Percentiles rank a stretch among this genome's conserved stretches.
phyloP scores from a whole-genome alignment of 30 jellyfish, hydroid and myxozoan species.

The Catostylus mosaicus region DNA sequence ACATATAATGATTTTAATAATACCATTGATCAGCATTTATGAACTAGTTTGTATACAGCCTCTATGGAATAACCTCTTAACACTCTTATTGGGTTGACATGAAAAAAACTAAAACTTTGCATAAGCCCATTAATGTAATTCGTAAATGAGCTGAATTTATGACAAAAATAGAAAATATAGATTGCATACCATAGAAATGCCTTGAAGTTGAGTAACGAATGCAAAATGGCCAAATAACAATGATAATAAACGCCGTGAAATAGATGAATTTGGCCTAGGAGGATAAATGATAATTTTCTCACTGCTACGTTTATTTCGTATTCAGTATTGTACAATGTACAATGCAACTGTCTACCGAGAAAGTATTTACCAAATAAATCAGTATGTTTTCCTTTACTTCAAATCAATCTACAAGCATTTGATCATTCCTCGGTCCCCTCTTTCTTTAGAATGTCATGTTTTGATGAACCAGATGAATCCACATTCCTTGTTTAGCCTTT shows the following conservation, averaged over 20 bases:
- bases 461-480: too few relatives aligned
- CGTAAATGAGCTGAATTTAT: too few relatives aligned
- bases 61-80: too few relatives aligned
- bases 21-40: too few relatives aligned
- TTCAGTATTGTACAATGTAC: not conserved
- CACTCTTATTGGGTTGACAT: too few relatives aligned
- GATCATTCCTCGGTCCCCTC: too few relatives aligned
- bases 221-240: conserved; percentile 43
- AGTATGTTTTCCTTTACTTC: not conserved
- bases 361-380: too few relatives aligned
- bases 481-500: too few relatives aligned
- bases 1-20: too few relatives aligned
- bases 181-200: conserved; percentile 19
- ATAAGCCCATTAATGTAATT: not conserved
- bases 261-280: conserved; percentile 52
- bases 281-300: not conserved
- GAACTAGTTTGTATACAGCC: too few relatives aligned
- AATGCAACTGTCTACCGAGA: too few relatives aligned
- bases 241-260: not conserved
- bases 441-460: too few relatives aligned
- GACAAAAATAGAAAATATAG: not conserved
- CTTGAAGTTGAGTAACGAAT: conserved; percentile 5
- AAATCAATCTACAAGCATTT: not conserved
- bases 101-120: not conserved
- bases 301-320: not conserved